Evolutionary conservation across 2,888 invertebrate genomes (phyloP), one percentile per base, ranked within the genome.

Genomic region (Rhodophaea formosa): DNA sequence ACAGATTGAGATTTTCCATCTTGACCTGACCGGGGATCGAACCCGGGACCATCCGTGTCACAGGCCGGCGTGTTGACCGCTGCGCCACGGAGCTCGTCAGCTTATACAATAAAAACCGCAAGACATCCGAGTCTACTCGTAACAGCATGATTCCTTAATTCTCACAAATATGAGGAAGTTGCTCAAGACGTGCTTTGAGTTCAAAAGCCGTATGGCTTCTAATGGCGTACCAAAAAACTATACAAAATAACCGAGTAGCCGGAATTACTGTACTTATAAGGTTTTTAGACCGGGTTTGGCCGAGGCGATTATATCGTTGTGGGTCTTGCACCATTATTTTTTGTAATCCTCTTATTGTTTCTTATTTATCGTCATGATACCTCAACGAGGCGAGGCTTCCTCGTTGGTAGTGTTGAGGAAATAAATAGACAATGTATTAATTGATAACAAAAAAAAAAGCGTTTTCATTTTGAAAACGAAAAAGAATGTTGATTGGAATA

Each of bases 201-300:
- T 54, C 39, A 30, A 59, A 54, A 32, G 56, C 53, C 32, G 43
- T 60, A 63, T 15, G 66, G 63, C 62, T 66, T 66, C 66, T 35
- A 59, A 54, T 46, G 55, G 54, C 17, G 61, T 59, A 47, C 49
- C 46, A 54, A 59, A 57, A 61, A 60, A 59, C 42, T 43, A 32
- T 53, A 56, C 51, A 53, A 52, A 57, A 45, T 51, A 42, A 53
- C 17, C 17, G 32, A 16, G 32, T 17, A 35, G 15, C 3, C 54
- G 30, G 43, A 44, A 30, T 53, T 53, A 44, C 44, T 8, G 43
- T 44, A 44, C 44, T 44, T 51, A 30, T 51, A 51, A 51, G 51
- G 35, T 35, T 51, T 51, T 49, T 49, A 49, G 14, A 15, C 7
- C 46, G 10, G 46, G 23, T 14, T 49, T 17, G 16, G 51, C 12